Evolutionary conservation across 2,797 vertebrate species (phyloP).

Genomic region (Prionace glauca): DNA sequence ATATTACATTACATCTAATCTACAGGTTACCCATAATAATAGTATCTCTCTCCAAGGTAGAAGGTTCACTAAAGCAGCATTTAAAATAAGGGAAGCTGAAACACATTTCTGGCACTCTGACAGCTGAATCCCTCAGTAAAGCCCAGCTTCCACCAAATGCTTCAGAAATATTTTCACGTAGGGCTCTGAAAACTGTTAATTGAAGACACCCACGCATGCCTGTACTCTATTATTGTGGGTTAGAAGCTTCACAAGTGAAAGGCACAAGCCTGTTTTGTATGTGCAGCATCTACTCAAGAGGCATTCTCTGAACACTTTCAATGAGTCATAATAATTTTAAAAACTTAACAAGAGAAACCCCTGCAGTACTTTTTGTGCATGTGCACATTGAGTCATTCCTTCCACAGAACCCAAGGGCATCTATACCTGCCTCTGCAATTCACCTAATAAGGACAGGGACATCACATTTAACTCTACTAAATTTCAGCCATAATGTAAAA

Average conservation of each 20-base stretch:
- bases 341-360: background rate
- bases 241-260: background rate
- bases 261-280: background rate
- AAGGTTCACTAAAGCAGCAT: background rate
- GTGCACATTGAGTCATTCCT: conserved; percentile 9
- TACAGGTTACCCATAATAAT: background rate
- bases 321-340: background rate
- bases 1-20: background rate
- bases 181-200: background rate
- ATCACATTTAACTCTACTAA: background rate
- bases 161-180: conserved; percentile 3
- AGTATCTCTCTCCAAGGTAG: background rate
- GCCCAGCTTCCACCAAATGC: background rate
- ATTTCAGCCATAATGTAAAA: background rate
- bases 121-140: background rate
- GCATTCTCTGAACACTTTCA: conserved; percentile 7
- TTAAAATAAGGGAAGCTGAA: background rate
- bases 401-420: background rate
- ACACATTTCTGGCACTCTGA: background rate
- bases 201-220: conserved; percentile 25
- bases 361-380: background rate
- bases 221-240: background rate
- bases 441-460: background rate
- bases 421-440: background rate
- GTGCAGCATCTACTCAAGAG: background rate